These are phyloP conservation scores for Tubiluchus corallicola DNA, from an alignment of 2,888 invertebrate species.

Conservation along the genomic window DNA sequence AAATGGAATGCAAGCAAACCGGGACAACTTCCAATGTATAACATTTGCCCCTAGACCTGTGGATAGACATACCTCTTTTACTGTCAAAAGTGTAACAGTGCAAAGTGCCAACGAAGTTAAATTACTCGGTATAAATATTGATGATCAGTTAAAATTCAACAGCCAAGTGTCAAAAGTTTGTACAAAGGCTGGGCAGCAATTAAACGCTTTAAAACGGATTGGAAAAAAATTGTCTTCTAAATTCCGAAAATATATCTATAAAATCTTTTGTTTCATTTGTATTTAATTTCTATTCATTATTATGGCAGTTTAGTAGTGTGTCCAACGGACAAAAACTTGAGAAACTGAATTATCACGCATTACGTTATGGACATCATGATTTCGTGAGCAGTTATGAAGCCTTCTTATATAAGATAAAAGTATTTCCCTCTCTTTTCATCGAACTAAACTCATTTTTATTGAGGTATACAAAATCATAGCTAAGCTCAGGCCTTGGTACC, in stretches of 20 bases:
- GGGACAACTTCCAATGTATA: not conserved
- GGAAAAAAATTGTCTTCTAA: not conserved
- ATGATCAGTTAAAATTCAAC: not conserved
- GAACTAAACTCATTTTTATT: not conserved
- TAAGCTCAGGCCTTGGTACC: no score
- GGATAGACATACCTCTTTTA: not conserved
- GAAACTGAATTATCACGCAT: not conserved
- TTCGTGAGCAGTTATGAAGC: not conserved
- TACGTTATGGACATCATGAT: not conserved
- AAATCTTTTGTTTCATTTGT: no score
- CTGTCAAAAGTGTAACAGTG: not conserved
- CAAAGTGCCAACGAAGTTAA: not conserved
- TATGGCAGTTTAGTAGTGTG: not conserved
- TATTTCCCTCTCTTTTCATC: not conserved
- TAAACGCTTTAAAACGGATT: not conserved
- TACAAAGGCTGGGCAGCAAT: not conserved
- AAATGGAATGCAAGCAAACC: constrained; percentile 1
- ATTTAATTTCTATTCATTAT: not conserved
- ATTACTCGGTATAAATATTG: not conserved
- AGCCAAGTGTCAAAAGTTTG: not conserved
- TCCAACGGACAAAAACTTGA: not conserved
- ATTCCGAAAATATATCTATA: no score
- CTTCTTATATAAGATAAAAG: not conserved
- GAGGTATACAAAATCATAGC: not conserved
- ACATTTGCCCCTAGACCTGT: not conserved